Evolutionary conservation across 64 coral and sea anemone species (phyloP).

Genomic region (Actinia equina): DNA sequence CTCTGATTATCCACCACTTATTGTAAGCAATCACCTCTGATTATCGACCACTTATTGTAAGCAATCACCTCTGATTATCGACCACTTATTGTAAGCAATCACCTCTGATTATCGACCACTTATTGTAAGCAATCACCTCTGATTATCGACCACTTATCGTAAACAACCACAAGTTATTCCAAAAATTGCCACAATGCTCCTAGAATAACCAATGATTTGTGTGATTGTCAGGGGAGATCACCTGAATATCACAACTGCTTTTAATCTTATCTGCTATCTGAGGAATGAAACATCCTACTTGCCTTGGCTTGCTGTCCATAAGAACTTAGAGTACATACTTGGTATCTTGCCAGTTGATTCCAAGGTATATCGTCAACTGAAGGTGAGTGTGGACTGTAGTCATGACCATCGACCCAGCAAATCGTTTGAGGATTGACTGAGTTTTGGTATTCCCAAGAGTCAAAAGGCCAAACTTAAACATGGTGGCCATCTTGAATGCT

Average conservation of each 20-base stretch:
- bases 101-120: too few species aligned
- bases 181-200: too few species aligned
- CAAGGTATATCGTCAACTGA: not conserved
- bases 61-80: too few species aligned
- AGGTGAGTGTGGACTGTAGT: not conserved
- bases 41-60: too few species aligned
- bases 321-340: conserved; percentile 5
- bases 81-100: too few species aligned
- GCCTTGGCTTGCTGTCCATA: conserved; percentile 14
- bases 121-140: too few species aligned
- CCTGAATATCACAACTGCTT: conserved; percentile 6
- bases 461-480: too few species aligned
- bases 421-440: not conserved
- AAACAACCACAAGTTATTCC: too few species aligned
- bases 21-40: not conserved
- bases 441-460: too few species aligned
- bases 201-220: not conserved
- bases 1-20: not conserved
- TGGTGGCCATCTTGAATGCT: too few species aligned
- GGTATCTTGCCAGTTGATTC: not conserved
- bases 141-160: too few species aligned
- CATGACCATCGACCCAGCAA: not conserved
- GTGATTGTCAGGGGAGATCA: not conserved
- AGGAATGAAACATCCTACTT: conserved; percentile 5
- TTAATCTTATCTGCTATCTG: not conserved